Percentiles rank a stretch among this genome's conserved stretches.
Conservation (phyloP, 2,888 invertebrate species). For the Coenonympha glycerion region DNA sequence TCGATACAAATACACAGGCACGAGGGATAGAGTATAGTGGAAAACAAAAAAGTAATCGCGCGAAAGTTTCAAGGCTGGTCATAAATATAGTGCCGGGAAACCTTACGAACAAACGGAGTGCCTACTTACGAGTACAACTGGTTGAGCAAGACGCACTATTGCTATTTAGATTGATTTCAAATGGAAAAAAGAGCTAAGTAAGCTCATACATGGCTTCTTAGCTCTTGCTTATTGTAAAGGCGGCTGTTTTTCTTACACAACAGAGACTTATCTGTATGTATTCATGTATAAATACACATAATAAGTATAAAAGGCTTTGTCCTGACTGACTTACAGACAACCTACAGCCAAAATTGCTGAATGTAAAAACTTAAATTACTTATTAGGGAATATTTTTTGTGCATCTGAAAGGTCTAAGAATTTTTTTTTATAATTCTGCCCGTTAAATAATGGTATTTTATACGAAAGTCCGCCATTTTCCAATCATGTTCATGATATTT, state of each 20-base stretch:
- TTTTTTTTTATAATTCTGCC: no score
- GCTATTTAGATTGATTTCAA: constrained; percentile 1
- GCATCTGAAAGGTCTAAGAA: no score
- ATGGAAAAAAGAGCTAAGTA: neutral
- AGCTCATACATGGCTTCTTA: neutral
- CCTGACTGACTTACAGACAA: no score
- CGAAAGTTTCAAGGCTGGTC: constrained; percentile 1
- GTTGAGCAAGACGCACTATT: neutral
- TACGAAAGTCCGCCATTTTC: no score
- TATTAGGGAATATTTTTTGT: no score
- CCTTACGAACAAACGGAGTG: constrained; percentile 1
- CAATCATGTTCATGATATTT: no score
- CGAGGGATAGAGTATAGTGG: neutral
- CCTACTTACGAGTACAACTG: neutral
- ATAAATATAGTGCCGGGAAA: constrained; percentile 2
- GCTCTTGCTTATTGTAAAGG: neutral
- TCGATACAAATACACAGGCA: neutral
- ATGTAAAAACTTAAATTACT: no score
- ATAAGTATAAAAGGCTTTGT: no score
- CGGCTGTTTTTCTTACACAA: neutral
- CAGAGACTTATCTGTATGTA: neutral
- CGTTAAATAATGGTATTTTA: no score
- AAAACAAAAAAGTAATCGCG: neutral
- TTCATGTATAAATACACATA: no score
- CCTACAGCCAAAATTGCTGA: no score